Evolutionary conservation across 2,888 invertebrate species (phyloP).

Genomic region (Ophraella communa): DNA sequence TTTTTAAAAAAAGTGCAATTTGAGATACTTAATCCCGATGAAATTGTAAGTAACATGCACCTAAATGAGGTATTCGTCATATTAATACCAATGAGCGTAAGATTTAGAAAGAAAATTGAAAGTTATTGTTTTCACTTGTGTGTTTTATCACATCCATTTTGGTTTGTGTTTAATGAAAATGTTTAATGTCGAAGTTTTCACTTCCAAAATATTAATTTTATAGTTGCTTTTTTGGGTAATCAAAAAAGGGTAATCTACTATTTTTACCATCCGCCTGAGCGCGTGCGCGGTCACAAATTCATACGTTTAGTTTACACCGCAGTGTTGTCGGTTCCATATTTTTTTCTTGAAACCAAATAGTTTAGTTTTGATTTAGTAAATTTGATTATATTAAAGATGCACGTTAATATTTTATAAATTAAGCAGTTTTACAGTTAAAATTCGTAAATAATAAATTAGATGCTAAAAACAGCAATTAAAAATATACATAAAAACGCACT

Average conservation of each 20-base stretch:
- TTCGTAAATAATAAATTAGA: no score
- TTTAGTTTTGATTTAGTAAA: no score
- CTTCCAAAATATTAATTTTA: not conserved
- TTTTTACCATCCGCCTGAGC: no score
- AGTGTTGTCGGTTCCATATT: no score
- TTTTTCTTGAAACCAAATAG: no score
- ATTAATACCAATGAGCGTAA: conserved; percentile 8
- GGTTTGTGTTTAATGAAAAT: not conserved
- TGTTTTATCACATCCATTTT: not conserved
- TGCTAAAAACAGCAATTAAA: no score
- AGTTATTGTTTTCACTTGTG: conserved; percentile 1
- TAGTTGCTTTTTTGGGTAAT: not conserved
- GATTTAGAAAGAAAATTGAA: not conserved
- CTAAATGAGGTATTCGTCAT: conserved; percentile 8
- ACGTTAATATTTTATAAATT: no score
- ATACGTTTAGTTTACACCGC: no score
- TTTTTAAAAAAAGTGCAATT: conserved; percentile 97
- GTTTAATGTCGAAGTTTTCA: not conserved
- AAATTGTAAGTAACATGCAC: conserved; percentile 82
- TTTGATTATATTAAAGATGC: no score
- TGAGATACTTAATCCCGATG: conserved; percentile 98
- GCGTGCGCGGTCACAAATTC: no score
- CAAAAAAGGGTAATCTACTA: not conserved
- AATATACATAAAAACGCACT: no score
- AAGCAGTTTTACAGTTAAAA: no score